Conservation (phyloP, 1,140 invertebrate genomes). For the Hyles euphorbiae region DNA sequence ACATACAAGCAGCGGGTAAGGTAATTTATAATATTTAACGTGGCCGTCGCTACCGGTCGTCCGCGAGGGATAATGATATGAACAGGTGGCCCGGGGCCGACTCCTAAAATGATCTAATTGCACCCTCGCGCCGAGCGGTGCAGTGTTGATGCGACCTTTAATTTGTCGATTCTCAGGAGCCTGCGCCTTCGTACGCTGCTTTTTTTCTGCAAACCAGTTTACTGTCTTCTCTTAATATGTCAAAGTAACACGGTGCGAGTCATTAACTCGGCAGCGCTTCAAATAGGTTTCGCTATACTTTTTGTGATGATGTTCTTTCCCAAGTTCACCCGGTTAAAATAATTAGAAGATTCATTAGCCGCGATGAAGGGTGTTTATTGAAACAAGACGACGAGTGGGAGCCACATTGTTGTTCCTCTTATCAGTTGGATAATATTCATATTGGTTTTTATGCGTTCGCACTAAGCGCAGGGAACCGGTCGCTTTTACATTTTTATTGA, state of each 20-base stretch:
- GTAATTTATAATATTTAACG: no score
- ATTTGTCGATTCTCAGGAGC: constrained; percentile 42
- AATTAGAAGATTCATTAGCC: constrained; percentile 42
- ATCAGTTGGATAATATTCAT: constrained; percentile 1
- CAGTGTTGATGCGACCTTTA: constrained; percentile 51
- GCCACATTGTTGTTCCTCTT: background rate
- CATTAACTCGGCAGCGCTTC: constrained; percentile 46
- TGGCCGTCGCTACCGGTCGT: background rate
- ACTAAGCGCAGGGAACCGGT: constrained; percentile 17
- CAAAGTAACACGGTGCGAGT: constrained; percentile 55
- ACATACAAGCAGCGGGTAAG: no score
- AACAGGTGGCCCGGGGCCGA: constrained; percentile 17
- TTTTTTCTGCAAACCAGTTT: constrained; percentile 52
- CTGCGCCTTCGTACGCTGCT: constrained; percentile 29
- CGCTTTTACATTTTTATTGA: constrained; percentile 47
- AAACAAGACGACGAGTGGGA: constrained; percentile 7
- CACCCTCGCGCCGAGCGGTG: constrained; percentile 27
- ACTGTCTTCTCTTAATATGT: constrained; percentile 57
- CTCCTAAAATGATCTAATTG: constrained; percentile 44
- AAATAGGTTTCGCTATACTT: constrained; percentile 33
- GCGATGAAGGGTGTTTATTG: constrained; percentile 23
- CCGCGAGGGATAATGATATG: constrained; percentile 32
- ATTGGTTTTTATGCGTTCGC: constrained; percentile 1
- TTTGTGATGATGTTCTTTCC: constrained; percentile 33
- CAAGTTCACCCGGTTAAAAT: constrained; percentile 32